Evolutionary conservation across 2,888 invertebrate genomes (phyloP), one percentile per base, ranked within the genome.

Genomic region (Apamea monoglypha): DNA sequence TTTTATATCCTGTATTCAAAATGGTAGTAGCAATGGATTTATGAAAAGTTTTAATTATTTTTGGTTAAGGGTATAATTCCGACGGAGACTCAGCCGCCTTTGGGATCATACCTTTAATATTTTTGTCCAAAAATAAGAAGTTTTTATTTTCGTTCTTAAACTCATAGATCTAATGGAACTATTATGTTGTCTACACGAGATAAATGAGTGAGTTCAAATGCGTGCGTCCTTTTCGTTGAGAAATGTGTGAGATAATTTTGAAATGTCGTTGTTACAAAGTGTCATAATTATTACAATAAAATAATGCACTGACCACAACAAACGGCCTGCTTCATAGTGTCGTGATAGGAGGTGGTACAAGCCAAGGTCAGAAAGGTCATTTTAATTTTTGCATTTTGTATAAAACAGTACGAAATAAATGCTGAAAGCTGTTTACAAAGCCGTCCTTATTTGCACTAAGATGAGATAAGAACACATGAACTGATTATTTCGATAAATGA

Each of bases 141-240:
- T n/a, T 25, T 66, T 40, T 67, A 1, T 47, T 10, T 25, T 66
- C 53, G 8, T 8, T 56, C 25, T 4, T 56, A 4, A 53, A 74
- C 14, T n/a, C n/a, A 2, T 73, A 61, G 16, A 61, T 84, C 47
- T n/a, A 84, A 44, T 72, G 78, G 21, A 72, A 75, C 71, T 80
- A 40, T 75, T 29, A 73, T 50, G 44, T 73, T 75, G 70, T 66
- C 10, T 76, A 2, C 66, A 75, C 71, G 76, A 78, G 75, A 87
- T 82, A 69, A 40, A 85, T 53, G 86, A 82, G 4, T 85, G 85
- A 40, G 0, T 50, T 76, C 69, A 86, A 85, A 47, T 74, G 36
- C 40, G 75, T 61, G 66, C 76, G 78, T 82, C 86, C 76, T 40
- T 82, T 72, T 73, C 18, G 7, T 50, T 82, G 79, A 61, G n/a